A percentile compares a stretch with the other conserved stretches of the same genome.
Evolutionary conservation across 92 coral and sea anemone genomes (phyloP).

Genomic region (Phenganax marumi): DNA sequence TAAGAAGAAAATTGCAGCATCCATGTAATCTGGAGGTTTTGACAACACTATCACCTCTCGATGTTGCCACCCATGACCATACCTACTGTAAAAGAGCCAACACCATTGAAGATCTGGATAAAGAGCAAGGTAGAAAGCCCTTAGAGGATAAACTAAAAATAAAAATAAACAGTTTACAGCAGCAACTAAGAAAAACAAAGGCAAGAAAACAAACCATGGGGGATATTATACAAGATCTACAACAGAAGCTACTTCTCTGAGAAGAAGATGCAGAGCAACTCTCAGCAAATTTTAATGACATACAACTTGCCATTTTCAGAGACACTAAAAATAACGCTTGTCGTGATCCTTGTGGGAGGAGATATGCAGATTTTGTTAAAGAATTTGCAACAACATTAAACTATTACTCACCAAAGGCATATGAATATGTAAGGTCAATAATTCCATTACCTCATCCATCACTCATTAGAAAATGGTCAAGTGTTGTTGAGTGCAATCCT

Average conservation of each 20-base stretch:
- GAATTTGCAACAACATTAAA: conserved; percentile 11
- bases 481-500: background rate
- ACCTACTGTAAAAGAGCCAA: background rate
- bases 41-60: background rate
- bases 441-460: conserved; percentile 7
- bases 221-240: background rate
- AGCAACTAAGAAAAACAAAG: conserved; percentile 2
- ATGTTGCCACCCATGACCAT: background rate
- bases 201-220: conserved; percentile 18
- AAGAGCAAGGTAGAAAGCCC: background rate
- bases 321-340: background rate
- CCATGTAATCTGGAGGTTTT: background rate
- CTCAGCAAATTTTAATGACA: background rate
- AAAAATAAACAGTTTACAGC: conserved; percentile 16
- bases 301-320: conserved; percentile 14
- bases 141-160: conserved; percentile 5
- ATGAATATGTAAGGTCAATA: background rate
- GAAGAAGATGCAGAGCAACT: conserved; percentile 1
- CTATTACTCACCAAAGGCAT: conserved; percentile 14
- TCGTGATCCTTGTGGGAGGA: background rate
- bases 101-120: background rate
- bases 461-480: conserved; percentile 23
- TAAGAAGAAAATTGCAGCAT: background rate
- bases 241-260: background rate
- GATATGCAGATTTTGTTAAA: conserved; percentile 1